Base-by-base conservation (phyloP, 2,888 invertebrate genomes). In the Eupithecia insigniata region DNA sequence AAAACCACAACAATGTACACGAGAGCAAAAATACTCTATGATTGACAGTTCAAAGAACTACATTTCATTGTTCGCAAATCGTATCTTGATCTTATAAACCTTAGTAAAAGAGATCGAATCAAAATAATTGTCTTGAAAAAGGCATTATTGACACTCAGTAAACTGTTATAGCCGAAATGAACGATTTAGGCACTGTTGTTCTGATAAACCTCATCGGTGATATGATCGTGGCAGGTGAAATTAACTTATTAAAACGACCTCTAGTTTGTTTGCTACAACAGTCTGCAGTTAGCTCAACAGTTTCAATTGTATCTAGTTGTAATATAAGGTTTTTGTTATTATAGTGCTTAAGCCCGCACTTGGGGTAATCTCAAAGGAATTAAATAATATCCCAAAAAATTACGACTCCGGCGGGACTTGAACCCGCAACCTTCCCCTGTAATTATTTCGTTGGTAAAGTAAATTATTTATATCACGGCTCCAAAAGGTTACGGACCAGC, bases 121-220 rank as follows among this genome's bases (percentile, higher is more conserved):
- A 77, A 72, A 81, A 79, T 81, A 79, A 81, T 81, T 83, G 80
- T 76, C 68, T 79, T 80, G 68, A 76, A 82, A n/a, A 76, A 73
- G 76, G 77, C 66, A 78, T 78, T 78, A 78, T 79, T 79, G 78
- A 78, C 78, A 78, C 71, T 55, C 61, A 58, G 67, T 67, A 8
- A 68, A 70, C 60, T 43, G 22, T 66, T 65, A 67, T 67, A 66
- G 67, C 10, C 22, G 22, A 51, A 73, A 67, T 55, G 61, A 39
- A 60, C 18, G 34, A 55, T 68, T 30, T 36, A n/a, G n/a, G n/a
- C n/a, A 65, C 28, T 46, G 14, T 65, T 67, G 55, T 43, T 73
- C 28, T 16, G 62, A 26, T 73, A 22, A 68, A 8, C 6, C 30
- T 58, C 67, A 8, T 10, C 12, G 26, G 22, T 26, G 55, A 55